Percentiles rank a stretch among this genome's conserved stretches.
Evolutionary conservation across 2,113 vertebrate species (phyloP).

Genomic region (Marmota flaviventris): DNA sequence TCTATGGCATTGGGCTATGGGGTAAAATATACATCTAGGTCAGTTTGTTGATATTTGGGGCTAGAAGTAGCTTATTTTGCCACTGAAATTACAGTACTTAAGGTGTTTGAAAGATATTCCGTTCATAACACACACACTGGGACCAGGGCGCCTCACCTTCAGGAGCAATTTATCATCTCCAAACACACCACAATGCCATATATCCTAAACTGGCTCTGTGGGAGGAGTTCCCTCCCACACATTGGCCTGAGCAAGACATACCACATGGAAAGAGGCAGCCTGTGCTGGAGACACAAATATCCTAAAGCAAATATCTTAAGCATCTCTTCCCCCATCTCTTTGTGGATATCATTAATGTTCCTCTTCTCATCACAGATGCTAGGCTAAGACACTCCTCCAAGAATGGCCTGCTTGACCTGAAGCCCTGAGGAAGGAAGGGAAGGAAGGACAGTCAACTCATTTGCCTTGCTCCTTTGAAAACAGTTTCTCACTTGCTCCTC

Average conservation of each 20-base stretch:
- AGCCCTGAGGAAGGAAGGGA: background rate
- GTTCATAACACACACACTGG: background rate
- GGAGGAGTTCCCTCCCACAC: background rate
- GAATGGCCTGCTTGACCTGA: background rate
- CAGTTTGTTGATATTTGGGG: background rate
- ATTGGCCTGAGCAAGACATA: background rate
- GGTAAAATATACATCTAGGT: background rate
- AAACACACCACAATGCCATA: background rate
- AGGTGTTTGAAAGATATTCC: background rate
- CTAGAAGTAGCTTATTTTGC: background rate
- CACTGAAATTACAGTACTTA: background rate
- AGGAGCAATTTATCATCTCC: background rate
- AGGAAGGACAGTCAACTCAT: background rate
- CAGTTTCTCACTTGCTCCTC: background rate
- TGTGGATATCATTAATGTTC: too few species aligned
- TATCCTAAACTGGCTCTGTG: background rate
- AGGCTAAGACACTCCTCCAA: background rate
- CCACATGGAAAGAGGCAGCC: too few species aligned
- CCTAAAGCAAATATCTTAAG: background rate
- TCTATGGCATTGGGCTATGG: background rate
- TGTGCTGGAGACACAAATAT: background rate
- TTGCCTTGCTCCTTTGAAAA: background rate
- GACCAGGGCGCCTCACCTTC: background rate
- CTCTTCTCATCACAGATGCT: background rate
- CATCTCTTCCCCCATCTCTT: background rate